A percentile compares a stretch with the other conserved stretches of the same genome.
These are phyloP conservation scores for Tupiocoris notatus DNA, from an alignment of 2,888 invertebrate species.

Conservation along the genomic window DNA sequence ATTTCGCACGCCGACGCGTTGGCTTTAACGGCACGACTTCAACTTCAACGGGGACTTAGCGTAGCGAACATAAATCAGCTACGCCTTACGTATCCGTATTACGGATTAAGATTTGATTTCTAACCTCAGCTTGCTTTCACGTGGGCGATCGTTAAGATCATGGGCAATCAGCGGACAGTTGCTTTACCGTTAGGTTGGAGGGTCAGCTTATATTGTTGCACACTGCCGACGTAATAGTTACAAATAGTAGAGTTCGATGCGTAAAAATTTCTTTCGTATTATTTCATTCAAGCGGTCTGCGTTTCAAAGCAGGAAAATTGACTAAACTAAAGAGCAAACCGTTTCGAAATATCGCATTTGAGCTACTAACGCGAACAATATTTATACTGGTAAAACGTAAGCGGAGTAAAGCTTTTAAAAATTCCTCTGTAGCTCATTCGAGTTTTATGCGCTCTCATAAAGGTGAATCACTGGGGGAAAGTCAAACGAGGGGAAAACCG, in stretches of 20 bases:
- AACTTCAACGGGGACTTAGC: background rate
- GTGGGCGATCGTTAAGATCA: background rate
- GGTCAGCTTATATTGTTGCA: background rate
- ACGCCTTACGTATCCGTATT: background rate
- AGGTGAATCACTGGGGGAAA: constrained; percentile 5
- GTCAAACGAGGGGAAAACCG: constrained; percentile 4
- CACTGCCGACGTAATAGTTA: no score
- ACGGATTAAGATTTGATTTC: background rate
- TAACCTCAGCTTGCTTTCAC: background rate
- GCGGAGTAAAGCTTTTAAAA: background rate
- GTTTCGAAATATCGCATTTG: background rate
- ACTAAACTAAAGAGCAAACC: no score
- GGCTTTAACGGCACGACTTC: background rate
- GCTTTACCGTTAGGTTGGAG: constrained; percentile 1
- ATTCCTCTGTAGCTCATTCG: background rate
- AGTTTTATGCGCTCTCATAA: constrained; percentile 12
- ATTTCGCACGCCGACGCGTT: background rate
- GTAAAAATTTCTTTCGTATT: no score
- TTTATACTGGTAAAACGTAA: background rate
- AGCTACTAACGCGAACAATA: background rate
- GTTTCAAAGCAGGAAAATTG: no score
- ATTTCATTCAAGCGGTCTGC: no score
- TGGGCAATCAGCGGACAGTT: no score
- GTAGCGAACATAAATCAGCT: background rate
- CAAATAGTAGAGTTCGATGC: no score